phyloP scores from a whole-genome alignment of 2,888 invertebrate genomes.

The Agrenia bidenticulata region DNA sequence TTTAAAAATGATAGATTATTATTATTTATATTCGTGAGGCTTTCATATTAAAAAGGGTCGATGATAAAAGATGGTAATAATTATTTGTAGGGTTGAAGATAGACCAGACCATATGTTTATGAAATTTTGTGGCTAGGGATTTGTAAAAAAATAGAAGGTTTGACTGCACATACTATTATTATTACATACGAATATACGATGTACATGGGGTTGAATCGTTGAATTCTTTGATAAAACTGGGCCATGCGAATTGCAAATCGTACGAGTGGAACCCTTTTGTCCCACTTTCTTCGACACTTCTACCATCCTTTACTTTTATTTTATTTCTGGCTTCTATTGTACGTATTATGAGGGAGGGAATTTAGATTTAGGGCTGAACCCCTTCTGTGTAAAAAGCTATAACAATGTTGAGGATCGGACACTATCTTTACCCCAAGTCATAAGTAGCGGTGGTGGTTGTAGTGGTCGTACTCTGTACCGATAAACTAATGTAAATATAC shows the following conservation, averaged over 20 bases:
- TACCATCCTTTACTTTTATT: slow-evolving; percentile 8
- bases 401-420: too few relatives aligned
- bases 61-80: too few relatives aligned
- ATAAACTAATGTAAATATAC: too few relatives aligned
- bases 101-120: not conserved
- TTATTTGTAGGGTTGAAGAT: too few relatives aligned
- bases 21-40: too few relatives aligned
- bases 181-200: not conserved
- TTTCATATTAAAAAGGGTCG: too few relatives aligned
- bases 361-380: not conserved
- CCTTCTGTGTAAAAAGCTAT: too few relatives aligned
- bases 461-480: too few relatives aligned
- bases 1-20: too few relatives aligned
- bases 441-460: too few relatives aligned
- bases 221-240: slow-evolving; percentile 33
- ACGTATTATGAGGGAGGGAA: not conserved
- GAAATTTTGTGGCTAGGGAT: not conserved
- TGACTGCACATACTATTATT: not conserved
- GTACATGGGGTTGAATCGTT: not conserved
- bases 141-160: not conserved
- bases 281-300: slow-evolving; percentile 39
- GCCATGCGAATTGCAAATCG: slow-evolving; percentile 45
- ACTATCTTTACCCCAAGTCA: too few relatives aligned
- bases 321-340: not conserved
- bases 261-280: slow-evolving; percentile 50